phyloP scores from a whole-genome alignment of 2,113 vertebrate genomes.

The Cryptotis parvus region DNA sequence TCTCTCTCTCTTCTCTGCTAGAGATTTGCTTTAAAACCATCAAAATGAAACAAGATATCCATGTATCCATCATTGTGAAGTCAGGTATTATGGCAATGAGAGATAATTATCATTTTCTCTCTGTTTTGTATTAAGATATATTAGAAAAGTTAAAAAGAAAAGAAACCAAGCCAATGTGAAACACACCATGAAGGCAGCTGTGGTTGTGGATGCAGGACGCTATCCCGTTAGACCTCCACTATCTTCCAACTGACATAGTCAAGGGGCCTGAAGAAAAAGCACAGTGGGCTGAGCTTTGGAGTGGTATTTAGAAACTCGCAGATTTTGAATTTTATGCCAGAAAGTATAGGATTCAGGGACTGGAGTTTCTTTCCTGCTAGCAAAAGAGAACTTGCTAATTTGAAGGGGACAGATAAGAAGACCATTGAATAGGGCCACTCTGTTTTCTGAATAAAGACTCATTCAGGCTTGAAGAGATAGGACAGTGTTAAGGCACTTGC shows the following conservation, averaged over 20 bases:
- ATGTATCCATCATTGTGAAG: neutral
- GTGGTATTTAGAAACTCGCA: neutral
- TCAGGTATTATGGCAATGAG: too few relatives aligned
- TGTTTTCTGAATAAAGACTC: constrained; percentile 56
- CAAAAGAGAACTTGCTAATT: constrained; percentile 28
- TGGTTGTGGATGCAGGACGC: neutral
- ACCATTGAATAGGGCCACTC: constrained; percentile 29
- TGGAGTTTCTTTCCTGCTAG: neutral
- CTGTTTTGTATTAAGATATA: too few relatives aligned
- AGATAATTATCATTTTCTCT: neutral
- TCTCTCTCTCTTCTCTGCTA: too few relatives aligned
- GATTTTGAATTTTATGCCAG: neutral
- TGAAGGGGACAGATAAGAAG: neutral
- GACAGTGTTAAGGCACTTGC: too few relatives aligned
- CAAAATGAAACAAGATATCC: neutral
- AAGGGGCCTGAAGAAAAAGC: neutral
- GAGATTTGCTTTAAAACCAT: constrained; percentile 31
- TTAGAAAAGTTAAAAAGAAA: constrained; percentile 24
- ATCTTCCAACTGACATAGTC: neutral
- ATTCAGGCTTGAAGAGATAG: constrained; percentile 17
- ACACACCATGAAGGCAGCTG: neutral
- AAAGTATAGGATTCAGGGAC: neutral
- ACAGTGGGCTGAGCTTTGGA: too few relatives aligned
- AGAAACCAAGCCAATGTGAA: neutral
- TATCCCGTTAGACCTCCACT: neutral